These are phyloP conservation scores for Ammodramus savannarum DNA, from an alignment of 2,113 vertebrate species.

Conservation along the genomic window DNA sequence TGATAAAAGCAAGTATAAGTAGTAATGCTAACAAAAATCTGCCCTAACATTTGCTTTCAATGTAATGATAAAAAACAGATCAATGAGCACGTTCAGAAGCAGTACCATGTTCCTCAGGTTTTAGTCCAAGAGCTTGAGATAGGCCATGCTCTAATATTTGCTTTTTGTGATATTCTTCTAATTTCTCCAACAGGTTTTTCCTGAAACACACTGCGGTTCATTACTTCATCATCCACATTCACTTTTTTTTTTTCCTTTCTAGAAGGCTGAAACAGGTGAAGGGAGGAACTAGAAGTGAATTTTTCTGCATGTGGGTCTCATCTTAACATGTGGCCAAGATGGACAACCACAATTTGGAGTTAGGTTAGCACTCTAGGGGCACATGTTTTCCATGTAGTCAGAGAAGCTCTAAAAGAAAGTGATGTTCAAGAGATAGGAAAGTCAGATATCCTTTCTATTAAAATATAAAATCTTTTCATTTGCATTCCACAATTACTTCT, in stretches of 20 bases:
- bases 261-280: not conserved
- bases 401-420: not conserved
- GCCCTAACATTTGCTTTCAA: not conserved
- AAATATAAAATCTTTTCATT: not conserved
- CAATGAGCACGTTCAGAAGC: not conserved
- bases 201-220: not conserved
- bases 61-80: not conserved
- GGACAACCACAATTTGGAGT: not conserved
- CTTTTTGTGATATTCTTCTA: not conserved
- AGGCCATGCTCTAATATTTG: not conserved
- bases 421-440: not conserved
- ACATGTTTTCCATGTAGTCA: not conserved
- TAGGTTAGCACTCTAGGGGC: not conserved
- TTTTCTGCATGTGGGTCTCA: not conserved
- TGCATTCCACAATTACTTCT: not conserved
- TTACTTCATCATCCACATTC: not conserved
- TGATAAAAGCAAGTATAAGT: not conserved
- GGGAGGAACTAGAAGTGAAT: not conserved
- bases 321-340: not conserved
- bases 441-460: not conserved
- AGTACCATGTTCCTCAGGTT: not conserved
- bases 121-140: not conserved
- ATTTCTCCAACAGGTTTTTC: accelerated
- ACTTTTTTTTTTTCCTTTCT: not conserved
- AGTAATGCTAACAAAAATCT: not conserved